Base-by-base conservation (phyloP, 2,888 invertebrate genomes). In the Drosophila robusta region DNA sequence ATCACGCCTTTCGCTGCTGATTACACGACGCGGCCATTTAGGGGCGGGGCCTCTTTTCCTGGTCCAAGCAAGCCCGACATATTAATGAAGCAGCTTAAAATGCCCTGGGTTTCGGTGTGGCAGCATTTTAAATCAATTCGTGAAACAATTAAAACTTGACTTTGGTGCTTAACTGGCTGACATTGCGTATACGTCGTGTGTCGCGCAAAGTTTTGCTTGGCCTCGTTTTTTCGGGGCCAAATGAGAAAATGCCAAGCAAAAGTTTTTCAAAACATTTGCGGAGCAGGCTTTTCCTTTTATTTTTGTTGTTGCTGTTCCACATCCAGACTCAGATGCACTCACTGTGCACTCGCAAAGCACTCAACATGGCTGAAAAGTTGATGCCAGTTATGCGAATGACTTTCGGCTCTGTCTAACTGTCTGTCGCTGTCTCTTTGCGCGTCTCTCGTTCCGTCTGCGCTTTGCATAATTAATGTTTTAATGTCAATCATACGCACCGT, bases 401-500 rank as follows among this genome's bases (percentile, higher is more conserved):
- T 73, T 57, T 64, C 46, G 42, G 36, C 47, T 50, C 46, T 11
- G 22, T 26, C 18, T 8, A 0, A 18, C 16, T 44, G 16, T 50
- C 12, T 51, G 12, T 11, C 39, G 61, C n/a, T 39, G 14, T 47
- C 18, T 34, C 46, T 46, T 39, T 8, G 14, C 34, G 12, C 24
- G n/a, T 26, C 32, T 26, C 32, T 26, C n/a, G n/a, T 24, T 41
- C 18, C 38, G 26, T 61, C 58, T 69, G 63, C 74, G 70, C 69
- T 72, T 76, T 76, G 78, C 85, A 85, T 85, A 87, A 87, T 85
- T 85, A 85, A 87, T 85, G 78, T 71, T 76, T 87, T 87, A 87
- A 85, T 85, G 84, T 82, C 84, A 85, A 85, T 85, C 87, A 87
- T 85, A 85, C 76, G 84, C 87, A 80, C 85, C 80, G 87, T 85